Conservation (phyloP, 2,113 vertebrate species). For the Lipotes vexillifer region DNA sequence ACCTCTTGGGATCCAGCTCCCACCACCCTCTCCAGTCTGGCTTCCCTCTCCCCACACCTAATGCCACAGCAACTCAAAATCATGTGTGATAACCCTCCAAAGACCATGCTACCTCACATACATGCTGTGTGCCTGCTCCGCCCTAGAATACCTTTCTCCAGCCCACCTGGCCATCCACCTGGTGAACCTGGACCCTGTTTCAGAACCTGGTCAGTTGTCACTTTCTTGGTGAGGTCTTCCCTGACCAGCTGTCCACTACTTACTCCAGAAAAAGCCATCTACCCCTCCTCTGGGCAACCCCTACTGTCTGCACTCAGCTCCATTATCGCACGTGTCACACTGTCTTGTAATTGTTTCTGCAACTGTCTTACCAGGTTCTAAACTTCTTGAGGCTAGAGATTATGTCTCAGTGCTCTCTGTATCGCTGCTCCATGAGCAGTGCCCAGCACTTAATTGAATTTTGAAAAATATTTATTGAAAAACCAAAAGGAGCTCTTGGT, state of each 20-base stretch:
- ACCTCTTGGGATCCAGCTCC: not conserved
- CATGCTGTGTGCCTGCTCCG: not conserved
- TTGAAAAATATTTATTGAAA: too few species aligned
- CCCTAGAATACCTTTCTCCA: not conserved
- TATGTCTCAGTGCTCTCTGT: too few species aligned
- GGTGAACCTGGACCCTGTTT: not conserved
- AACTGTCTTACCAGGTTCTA: too few species aligned
- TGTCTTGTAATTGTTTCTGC: not conserved
- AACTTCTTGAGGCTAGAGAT: too few species aligned
- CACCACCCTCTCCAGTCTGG: not conserved
- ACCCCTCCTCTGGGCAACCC: not conserved
- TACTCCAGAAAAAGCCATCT: not conserved
- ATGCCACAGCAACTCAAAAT: not conserved
- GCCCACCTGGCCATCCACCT: not conserved
- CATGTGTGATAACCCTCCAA: not conserved
- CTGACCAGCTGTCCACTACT: not conserved
- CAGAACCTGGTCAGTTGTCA: not conserved
- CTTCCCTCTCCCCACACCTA: not conserved
- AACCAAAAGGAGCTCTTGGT: too few species aligned
- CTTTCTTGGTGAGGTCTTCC: not conserved
- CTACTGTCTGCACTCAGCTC: not conserved
- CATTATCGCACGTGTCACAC: fast-evolving
- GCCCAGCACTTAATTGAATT: too few species aligned
- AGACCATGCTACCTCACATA: not conserved
- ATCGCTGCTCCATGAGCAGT: too few species aligned